Base-by-base conservation (phyloP, 2,113 vertebrate species). In the Grammatotria lemairii region DNA sequence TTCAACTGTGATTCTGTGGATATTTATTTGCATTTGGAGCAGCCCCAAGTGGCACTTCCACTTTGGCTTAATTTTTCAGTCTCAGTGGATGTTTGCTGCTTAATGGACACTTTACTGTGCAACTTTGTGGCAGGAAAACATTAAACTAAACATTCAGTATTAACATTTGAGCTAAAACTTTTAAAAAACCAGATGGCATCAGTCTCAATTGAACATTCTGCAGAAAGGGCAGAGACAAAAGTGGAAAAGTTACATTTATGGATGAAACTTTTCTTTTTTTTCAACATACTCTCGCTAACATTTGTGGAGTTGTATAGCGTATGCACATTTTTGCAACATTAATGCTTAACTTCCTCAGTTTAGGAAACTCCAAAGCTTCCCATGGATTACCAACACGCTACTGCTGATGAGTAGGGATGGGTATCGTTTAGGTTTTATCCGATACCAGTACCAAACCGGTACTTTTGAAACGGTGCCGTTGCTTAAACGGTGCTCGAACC, bases 271-370 rank as follows among this genome's bases (percentile, higher is more conserved):
- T 42, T 42, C 8, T 1, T 2, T n/a, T 33, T 40, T 70, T 9
- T 4, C 65, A 70, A 45, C 2, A 17, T 45, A 28, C 16, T 7
- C 40, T 47, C 14, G 1, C 14, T 73, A 47, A 17, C 21, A 28
- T 47, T 47, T 73, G 68, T 42, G 0, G 14, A 10, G 38, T 23
- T 45, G 4, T 45, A 26, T 1, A 7, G 21, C 8, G 2, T 11
- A 45, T 42, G 40, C 8, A 73, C 40, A 17, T 45, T 45, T 73
- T 73, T 45, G 68, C 65, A 42, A 42, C 0, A 21, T 21, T 68
- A 40, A 40, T 40, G 63, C n/a, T 42, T 70, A 42, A 65, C 33
- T 65, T 38, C 60, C 33, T 38, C 33, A 0, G 16, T 60, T 60
- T 33, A 60, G 28, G 4, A 65, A 65, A 8, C 60, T 65, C 60